These are phyloP conservation scores for Drosophila mayri DNA, from an alignment of 1,140 invertebrate genomes.

Conservation along the genomic window DNA sequence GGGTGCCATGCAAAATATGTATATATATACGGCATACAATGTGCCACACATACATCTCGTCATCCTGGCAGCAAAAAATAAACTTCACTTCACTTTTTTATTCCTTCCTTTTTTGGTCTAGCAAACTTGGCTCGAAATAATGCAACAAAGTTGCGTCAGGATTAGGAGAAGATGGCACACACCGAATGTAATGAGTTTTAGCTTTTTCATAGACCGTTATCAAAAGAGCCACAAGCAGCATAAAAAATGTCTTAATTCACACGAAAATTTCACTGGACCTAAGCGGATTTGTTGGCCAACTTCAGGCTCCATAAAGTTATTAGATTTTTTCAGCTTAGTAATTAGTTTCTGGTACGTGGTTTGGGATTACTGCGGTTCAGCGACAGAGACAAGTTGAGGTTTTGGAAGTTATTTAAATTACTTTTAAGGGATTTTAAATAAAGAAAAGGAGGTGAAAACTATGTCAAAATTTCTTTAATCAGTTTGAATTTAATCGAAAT, in stretches of 20 bases:
- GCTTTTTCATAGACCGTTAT: constrained; percentile 29
- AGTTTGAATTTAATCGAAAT: too few relatives aligned
- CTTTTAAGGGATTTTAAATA: background rate
- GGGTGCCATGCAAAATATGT: constrained; percentile 33
- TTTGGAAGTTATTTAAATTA: background rate
- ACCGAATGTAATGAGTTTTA: constrained; percentile 36
- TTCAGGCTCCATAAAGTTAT: constrained; percentile 44
- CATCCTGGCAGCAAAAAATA: constrained; percentile 13
- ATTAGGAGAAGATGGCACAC: constrained; percentile 6
- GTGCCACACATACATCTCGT: constrained; percentile 7
- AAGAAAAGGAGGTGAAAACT: background rate
- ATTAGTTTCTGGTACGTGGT: constrained; percentile 60
- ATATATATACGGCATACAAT: constrained; percentile 63
- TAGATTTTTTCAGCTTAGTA: constrained; percentile 43
- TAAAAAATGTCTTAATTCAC: constrained; percentile 71
- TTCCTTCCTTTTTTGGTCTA: constrained; percentile 20
- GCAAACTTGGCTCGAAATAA: constrained; percentile 59
- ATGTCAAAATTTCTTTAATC: too few relatives aligned
- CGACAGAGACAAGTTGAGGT: background rate
- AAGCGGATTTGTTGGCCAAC: constrained; percentile 60
- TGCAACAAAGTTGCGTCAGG: constrained; percentile 60
- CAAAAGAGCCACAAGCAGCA: constrained; percentile 16
- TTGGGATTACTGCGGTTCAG: constrained; percentile 32
- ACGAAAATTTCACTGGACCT: constrained; percentile 59
- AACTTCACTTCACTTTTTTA: constrained; percentile 12